Base-by-base conservation (phyloP, 2,113 vertebrate genomes). In the Nothocercus nigrocapillus region DNA sequence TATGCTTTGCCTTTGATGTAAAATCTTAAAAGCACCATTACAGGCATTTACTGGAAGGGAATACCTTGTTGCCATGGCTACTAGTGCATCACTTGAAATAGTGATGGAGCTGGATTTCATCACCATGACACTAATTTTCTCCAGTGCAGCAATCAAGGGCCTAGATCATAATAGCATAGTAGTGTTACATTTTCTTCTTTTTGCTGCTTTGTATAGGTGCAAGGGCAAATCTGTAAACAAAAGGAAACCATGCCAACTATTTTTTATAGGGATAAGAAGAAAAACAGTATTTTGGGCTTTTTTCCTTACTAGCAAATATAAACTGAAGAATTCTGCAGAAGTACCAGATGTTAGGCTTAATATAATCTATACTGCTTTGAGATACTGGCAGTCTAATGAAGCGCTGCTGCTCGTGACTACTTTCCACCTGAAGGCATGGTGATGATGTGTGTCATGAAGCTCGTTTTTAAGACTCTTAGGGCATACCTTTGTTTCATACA, bases 1-100 rank as follows among this genome's bases (percentile, higher is more conserved):
- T 94, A 28, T 89, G 63, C 44, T 92, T 94, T 64, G 91, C 74
- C 88, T 97, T 95, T 97, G 54, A 95, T 96, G 93, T 91, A 54
- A 67, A 94, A 83, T 95, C 94, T 94, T 96, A 93, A 94, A 94
- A 95, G 83, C 64, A 91, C 45, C 53, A 84, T 85, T 80, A 88
- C 27, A 94, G 36, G 28, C 92, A 95, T 92, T 94, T 92, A 83
- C 88, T 94, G 93, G 87, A 92, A 96, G 64, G 91, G 95, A 95
- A 88, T 66, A 75, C 74, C 87, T 96, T 81, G 85, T 96, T 95
- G 42, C 85, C 85, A 90, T 91, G 80, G 77, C 79, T 91, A 93
- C 78, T 80, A 61, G 63, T 84, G 76, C 78, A 97, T 92, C 89
- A 70, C 78, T 85, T 82, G 75, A 69, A 95, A 96, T 77, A 93